Percentiles rank a stretch among this genome's conserved stretches.
Conservation (phyloP, 2,888 invertebrate species). For the Diachrysia chrysitis region DNA sequence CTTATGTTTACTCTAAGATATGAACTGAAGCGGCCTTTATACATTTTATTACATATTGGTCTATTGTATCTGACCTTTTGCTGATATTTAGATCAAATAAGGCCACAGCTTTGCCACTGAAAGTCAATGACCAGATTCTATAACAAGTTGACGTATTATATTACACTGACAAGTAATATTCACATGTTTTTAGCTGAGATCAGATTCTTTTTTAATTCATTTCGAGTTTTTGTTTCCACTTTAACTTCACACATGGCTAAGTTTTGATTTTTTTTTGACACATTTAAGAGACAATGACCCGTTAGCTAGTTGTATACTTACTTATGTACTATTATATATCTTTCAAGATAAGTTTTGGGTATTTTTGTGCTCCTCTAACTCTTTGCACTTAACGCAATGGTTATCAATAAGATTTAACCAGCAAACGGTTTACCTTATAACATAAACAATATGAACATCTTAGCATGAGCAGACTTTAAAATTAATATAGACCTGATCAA, state of each 20-base stretch:
- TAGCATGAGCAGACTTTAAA: too few relatives aligned
- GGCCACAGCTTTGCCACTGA: slow-evolving; percentile 16
- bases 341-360: too few relatives aligned
- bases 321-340: too few relatives aligned
- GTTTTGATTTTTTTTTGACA: neutral
- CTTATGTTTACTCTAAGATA: too few relatives aligned
- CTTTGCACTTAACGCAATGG: too few relatives aligned
- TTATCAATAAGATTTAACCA: too few relatives aligned
- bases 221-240: neutral
- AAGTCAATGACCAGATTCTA: slow-evolving; percentile 39
- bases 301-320: neutral
- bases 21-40: neutral
- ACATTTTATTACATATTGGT: slow-evolving; percentile 35
- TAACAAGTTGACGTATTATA: slow-evolving; percentile 1
- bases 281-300: neutral
- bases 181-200: neutral
- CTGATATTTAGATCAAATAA: slow-evolving; percentile 35
- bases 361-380: too few relatives aligned
- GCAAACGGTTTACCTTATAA: too few relatives aligned
- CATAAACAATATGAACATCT: too few relatives aligned
- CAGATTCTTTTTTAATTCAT: neutral
- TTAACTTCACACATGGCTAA: neutral
- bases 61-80: slow-evolving; percentile 36
- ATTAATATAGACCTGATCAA: too few relatives aligned
- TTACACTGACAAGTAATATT: neutral